These are phyloP conservation scores for Bothrops jararaca DNA, from an alignment of 2,113 vertebrate genomes.

Conservation along the genomic window DNA sequence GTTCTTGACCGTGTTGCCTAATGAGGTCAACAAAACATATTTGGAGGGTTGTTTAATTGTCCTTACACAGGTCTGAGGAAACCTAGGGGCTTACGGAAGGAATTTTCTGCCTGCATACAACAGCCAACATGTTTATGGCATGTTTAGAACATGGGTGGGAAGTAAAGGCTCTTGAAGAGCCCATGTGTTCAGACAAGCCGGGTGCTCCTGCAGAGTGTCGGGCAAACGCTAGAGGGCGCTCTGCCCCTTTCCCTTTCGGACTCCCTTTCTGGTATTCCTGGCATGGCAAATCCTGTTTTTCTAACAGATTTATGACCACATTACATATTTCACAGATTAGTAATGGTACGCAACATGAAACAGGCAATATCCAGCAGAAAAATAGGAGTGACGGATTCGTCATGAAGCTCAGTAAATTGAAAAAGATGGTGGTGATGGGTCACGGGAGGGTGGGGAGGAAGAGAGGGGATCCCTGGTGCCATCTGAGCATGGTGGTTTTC, in stretches of 20 bases:
- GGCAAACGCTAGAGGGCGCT: slow-evolving; percentile 47
- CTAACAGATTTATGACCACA: neutral
- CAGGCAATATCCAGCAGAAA: neutral
- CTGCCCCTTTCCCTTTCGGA: neutral
- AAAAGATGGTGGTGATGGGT: neutral
- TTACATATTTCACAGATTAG: slow-evolving; percentile 2
- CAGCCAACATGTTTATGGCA: neutral
- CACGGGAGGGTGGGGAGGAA: neutral
- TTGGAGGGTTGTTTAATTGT: neutral
- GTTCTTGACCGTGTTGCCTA: too few species aligned
- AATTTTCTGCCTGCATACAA: too few species aligned
- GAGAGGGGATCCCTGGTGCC: neutral
- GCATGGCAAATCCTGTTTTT: neutral
- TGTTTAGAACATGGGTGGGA: too few species aligned
- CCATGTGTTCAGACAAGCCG: neutral
- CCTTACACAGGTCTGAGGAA: neutral
- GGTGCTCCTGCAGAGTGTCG: fast-evolving
- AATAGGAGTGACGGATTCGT: neutral
- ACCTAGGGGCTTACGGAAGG: neutral
- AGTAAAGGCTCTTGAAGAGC: neutral
- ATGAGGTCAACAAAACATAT: neutral
- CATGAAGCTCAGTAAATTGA: neutral
- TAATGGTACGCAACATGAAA: neutral
- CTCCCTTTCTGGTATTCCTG: too few species aligned
- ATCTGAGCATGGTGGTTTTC: neutral